Evolutionary conservation across 1,140 invertebrate species (phyloP).

Genomic region (Periplaneta americana): DNA sequence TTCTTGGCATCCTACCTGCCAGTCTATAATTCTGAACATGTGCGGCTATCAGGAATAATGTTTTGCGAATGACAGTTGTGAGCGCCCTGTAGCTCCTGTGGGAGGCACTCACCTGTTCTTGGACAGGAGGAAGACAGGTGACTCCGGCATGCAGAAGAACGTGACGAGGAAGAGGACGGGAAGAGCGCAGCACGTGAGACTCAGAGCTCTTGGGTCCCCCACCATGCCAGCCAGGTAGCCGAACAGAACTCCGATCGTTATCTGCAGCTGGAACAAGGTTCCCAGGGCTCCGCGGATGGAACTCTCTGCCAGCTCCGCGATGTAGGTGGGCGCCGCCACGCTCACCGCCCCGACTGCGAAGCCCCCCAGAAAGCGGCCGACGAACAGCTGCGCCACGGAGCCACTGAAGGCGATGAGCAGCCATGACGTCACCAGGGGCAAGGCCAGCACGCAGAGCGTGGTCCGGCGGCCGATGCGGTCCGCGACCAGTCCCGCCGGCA

Average conservation of each 20-base stretch:
- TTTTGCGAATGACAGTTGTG: too few relatives aligned
- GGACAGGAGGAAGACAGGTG: conserved; percentile 31
- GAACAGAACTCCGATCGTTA: conserved; percentile 54
- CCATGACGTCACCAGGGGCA: conserved; percentile 56
- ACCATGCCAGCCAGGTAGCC: conserved; percentile 31
- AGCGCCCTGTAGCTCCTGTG: too few relatives aligned
- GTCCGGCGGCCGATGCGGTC: conserved; percentile 60
- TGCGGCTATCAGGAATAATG: too few relatives aligned
- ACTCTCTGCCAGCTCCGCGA: conserved; percentile 46
- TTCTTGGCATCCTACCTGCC: too few relatives aligned
- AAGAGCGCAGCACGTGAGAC: conserved; percentile 33
- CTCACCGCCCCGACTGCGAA: conserved; percentile 53
- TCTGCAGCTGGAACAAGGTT: conserved; percentile 59
- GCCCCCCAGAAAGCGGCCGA: conserved; percentile 48
- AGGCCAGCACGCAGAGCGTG: conserved; percentile 46
- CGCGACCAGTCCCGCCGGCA: conserved; percentile 50
- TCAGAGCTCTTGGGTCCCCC: conserved; percentile 23
- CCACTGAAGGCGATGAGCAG: conserved; percentile 44
- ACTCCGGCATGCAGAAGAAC: conserved; percentile 40
- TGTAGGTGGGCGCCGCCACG: conserved; percentile 49
- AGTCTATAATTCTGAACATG: too few relatives aligned
- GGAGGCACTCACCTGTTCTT: conserved; percentile 4
- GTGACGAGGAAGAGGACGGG: conserved; percentile 33
- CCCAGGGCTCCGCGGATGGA: conserved; percentile 51
- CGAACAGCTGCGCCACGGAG: conserved; percentile 34